Base-by-base conservation (phyloP, 2,113 vertebrate genomes). In the Pollachius pollachius region DNA sequence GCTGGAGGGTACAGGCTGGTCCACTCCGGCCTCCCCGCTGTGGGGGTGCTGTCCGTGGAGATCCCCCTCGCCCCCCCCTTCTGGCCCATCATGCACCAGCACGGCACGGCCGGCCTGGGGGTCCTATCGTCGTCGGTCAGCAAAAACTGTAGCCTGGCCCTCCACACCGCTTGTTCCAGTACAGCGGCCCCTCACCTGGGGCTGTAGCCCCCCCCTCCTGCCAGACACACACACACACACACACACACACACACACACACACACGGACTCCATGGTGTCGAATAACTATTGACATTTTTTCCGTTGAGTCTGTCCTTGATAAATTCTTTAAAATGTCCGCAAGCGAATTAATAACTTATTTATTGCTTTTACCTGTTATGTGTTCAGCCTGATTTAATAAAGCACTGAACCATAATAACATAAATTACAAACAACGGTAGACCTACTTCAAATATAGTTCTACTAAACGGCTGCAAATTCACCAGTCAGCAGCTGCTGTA, bases 11-110 rank as follows among this genome's bases (percentile, higher is more conserved):
- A 78, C 71, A 41, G n/a, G 70, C 82, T 68, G 64, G 79, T 15
- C 77, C 81, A 59, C 78, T 72, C 54, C 88, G 77, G 67, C 80
- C 77, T 1, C 64, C 81, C 77, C 1, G 65, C 83, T 62, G 67
- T 89, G 13, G 88, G 84, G 62, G 67, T 90, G 76, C 70, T 90
- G 64, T 86, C 89, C 9, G 4, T 76, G 0, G 87, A 90, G 23
- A 69, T 91, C 4, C 65, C 79, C 69, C 73, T 89, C 62, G 76
- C 86, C 17, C 85, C 87, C 0, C 15, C 85, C 25, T 89, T 88
- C 69, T 88, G 90, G 88, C 90, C 90, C 19, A 2, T 90, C 30
- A 65, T 87, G 58, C 90, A 86, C 56, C 89, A 89, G 67, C 88
- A 82, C 48, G 61, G 78, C 76, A 75, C 80, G 8, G 41, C 41